These are phyloP conservation scores for Drosophila asahinai DNA, from an alignment of 1,140 invertebrate genomes.

Conservation along the genomic window DNA sequence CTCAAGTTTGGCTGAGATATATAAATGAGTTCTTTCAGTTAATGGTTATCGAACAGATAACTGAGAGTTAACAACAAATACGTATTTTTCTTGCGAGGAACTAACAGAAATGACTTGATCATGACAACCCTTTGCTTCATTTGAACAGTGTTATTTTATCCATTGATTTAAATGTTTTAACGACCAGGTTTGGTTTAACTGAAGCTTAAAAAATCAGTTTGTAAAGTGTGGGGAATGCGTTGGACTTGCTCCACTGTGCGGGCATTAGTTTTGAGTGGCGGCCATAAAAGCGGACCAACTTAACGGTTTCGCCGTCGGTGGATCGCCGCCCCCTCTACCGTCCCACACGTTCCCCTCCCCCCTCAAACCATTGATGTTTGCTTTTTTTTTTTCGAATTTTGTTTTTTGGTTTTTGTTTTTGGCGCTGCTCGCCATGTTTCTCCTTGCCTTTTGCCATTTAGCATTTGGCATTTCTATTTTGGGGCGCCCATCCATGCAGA, in stretches of 20 bases:
- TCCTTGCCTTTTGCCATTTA: constrained; percentile 43
- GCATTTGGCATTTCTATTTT: constrained; percentile 54
- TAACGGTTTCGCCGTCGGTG: constrained; percentile 45
- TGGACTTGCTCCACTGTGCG: constrained; percentile 21
- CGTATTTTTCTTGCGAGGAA: too few relatives aligned
- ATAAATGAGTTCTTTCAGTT: too few relatives aligned
- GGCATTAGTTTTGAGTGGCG: constrained; percentile 37
- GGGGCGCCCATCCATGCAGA: constrained; percentile 36
- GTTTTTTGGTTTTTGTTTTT: constrained; percentile 23
- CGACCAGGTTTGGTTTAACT: neutral
- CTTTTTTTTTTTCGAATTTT: neutral
- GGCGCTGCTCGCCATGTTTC: constrained; percentile 42
- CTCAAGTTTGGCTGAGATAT: too few relatives aligned
- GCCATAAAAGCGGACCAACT: constrained; percentile 55
- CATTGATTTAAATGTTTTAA: neutral
- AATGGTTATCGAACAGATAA: too few relatives aligned
- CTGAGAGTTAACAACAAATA: too few relatives aligned
- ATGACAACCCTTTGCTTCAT: neutral
- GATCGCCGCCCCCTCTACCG: constrained; percentile 13
- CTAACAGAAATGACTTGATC: neutral
- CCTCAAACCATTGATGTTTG: neutral
- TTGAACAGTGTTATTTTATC: neutral
- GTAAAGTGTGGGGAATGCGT: neutral
- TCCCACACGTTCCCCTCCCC: too few relatives aligned
- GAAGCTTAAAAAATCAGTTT: neutral